Base-by-base conservation (phyloP, 2,888 invertebrate genomes). In the Agrochola lota region DNA sequence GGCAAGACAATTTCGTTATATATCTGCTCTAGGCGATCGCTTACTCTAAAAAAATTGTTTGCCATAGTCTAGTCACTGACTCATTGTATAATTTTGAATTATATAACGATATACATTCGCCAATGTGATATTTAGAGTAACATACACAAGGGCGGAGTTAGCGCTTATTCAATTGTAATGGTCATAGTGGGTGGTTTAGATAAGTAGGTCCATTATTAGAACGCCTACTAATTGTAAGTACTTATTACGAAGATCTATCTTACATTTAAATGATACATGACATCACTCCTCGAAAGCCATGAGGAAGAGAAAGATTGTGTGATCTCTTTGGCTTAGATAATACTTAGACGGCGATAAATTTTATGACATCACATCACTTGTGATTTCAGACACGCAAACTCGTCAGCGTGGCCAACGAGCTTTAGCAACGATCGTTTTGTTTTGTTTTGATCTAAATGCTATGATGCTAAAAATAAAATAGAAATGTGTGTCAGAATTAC, bases 271-370 rank as follows among this genome's bases (percentile, higher is more conserved):
- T 84, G 74, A 80, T 82, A 84, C 78, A 85, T 87, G 84, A 84
- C 86, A 86, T 80, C 79, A 84, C 71, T 77, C 70, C 52, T 74
- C 71, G 72, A 85, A 85, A 84, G 82, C 73, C 69, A 85, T 74
- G 73, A 86, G 89, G 91, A 91, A 91, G 91, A 89, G 89, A 90
- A 90, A 91, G 88, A 91, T 81, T 83, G 81, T 84, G 86, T 84
- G 81, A 89, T 89, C 78, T 87, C 85, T 83, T 86, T 84, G 66
- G 84, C 86, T 91, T 89, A 90, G 87, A 91, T 90, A 90, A 90
- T 85, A 82, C 81, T 66, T 26, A 84, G 80, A 81, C 73, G 30
- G 74, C 55, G 60, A 87, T 85, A 79, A 76, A 85, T 84, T 85
- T 71, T 76, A 82, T 87, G 86, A 86, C 87, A 85, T 87, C 85